A percentile compares a stretch with the other conserved stretches of the same genome.
These are phyloP conservation scores for Sylvia atricapilla DNA, from an alignment of 2,113 vertebrate genomes.

Conservation along the genomic window DNA sequence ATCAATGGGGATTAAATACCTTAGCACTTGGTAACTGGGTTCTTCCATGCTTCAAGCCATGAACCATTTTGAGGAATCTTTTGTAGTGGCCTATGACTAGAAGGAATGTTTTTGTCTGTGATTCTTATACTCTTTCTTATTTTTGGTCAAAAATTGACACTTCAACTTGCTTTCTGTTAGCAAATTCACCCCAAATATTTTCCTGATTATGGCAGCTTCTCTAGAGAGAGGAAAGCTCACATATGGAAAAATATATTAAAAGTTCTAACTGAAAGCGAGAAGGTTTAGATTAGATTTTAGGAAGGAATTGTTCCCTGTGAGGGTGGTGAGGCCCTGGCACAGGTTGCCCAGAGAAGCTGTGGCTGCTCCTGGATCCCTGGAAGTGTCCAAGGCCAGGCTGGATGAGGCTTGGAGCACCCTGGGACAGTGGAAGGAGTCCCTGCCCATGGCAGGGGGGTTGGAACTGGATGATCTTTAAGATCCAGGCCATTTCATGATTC, in stretches of 20 bases:
- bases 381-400: not conserved
- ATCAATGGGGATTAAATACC: not conserved
- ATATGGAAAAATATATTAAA: not conserved
- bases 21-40: not conserved
- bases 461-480: not conserved
- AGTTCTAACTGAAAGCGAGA: not conserved
- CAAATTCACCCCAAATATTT: not conserved
- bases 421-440: rapidly evolving
- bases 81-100: not conserved
- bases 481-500: not conserved
- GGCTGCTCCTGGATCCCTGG: not conserved
- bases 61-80: not conserved
- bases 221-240: not conserved
- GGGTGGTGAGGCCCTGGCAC: rapidly evolving
- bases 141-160: not conserved
- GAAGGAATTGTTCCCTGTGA: rapidly evolving
- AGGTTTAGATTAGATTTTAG: not conserved
- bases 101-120: not conserved
- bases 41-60: not conserved
- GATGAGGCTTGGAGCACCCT: rapidly evolving
- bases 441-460: not conserved
- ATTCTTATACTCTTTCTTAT: not conserved
- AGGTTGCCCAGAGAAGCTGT: not conserved
- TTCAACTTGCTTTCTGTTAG: not conserved
- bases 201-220: not conserved